Percentiles rank a stretch among this genome's conserved stretches.
These are phyloP conservation scores for Cephus nigrinus DNA, from an alignment of 2,888 invertebrate genomes.

Conservation along the genomic window DNA sequence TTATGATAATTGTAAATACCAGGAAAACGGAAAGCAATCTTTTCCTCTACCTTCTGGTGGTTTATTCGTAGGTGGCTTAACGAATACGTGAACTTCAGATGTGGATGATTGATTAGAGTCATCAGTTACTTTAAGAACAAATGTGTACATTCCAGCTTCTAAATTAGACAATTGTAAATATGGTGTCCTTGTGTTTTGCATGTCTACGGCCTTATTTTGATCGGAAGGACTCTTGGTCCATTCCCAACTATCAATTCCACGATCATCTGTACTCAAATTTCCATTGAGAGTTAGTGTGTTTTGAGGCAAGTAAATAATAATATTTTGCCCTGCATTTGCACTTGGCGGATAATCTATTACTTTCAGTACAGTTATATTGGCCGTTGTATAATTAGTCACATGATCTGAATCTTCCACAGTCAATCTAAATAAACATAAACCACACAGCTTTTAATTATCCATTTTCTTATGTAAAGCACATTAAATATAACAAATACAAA, in stretches of 20 bases:
- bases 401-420: constrained; percentile 94
- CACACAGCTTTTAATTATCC: background rate
- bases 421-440: constrained; percentile 66
- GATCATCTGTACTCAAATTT: constrained; percentile 91
- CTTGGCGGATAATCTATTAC: constrained; percentile 95
- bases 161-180: constrained; percentile 89
- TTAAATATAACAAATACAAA: constrained; percentile 36
- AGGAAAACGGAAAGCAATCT: constrained; percentile 21
- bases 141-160: constrained; percentile 94
- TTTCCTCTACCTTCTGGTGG: constrained; percentile 82
- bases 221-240: constrained; percentile 93
- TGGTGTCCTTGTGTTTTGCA: constrained; percentile 94
- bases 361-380: constrained; percentile 90
- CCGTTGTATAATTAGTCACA: constrained; percentile 84
- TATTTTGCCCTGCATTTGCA: constrained; percentile 92
- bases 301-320: constrained; percentile 90
- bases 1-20: background rate
- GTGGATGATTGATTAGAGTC: constrained; percentile 88
- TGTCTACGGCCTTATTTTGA: constrained; percentile 91
- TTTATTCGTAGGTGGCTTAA: constrained; percentile 88
- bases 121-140: constrained; percentile 92
- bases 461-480: background rate
- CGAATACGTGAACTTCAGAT: constrained; percentile 92
- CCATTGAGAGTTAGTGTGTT: constrained; percentile 88
- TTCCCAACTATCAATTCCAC: constrained; percentile 93